Base-by-base conservation (phyloP, 1,140 invertebrate genomes). In the Drosophila elegans region DNA sequence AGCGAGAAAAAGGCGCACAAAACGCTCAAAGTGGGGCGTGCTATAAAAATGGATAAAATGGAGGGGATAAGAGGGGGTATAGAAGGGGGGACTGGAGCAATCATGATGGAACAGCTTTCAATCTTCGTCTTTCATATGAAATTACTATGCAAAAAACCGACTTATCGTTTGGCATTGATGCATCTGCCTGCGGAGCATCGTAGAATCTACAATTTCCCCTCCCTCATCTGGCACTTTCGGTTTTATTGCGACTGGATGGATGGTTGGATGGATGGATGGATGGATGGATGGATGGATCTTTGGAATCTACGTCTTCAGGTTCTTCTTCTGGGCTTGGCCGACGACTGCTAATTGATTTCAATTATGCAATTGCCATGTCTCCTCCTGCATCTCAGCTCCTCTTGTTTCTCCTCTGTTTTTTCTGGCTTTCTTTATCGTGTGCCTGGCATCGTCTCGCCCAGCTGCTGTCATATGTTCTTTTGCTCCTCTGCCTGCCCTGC, bases 261-360 rank as follows among this genome's bases (percentile, higher is more conserved):
- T 5, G 49, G 32, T 27, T 46, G 16, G 44, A 25, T 46, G 21
- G 21, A 27, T 48, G 6, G 16, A 21, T 21, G 16, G 16, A 21
- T 21, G 16, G 16, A 21, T 39, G 11, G 48, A 13, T 25, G 21
- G 29, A 6, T 41, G 36, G 16, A 46, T 21, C 48, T 38, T 12
- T n/a, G 29, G 25, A 10, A 45, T 64, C 29, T 16, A 12, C 10
- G 44, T 38, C 12, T 51, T 51, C 42, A 36, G 56, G 21, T 72
- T 29, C 34, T 45, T 54, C 49, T 59, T 32, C 59, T 44, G 63
- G 64, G 56, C 74, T 78, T 55, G 56, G 55, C 51, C 63, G 52
- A 85, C 62, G 72, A 21, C 39, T 79, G 67, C 68, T 88, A 88
- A 88, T 88, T 88, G 80, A 84, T 88, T 88, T 88, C 80, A 88